phyloP scores from a whole-genome alignment of 2,888 invertebrate species.

The Coelopa pilipes region DNA sequence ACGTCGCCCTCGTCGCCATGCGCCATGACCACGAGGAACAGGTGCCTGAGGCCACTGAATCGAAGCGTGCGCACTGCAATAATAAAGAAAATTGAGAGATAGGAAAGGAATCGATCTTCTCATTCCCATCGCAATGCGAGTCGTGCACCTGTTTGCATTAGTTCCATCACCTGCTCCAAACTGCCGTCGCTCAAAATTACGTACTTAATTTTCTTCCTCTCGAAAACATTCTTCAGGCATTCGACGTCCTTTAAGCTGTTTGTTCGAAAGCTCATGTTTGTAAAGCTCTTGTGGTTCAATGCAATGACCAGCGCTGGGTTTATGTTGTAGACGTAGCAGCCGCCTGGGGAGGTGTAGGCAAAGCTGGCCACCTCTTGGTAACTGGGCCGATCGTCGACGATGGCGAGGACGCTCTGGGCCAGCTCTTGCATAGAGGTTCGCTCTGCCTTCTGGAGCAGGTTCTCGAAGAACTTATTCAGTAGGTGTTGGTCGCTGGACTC shows the following conservation, averaged over 20 bases:
- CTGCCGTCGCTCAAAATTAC: not conserved
- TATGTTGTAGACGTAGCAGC: not conserved
- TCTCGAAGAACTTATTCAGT: not conserved
- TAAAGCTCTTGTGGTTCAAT: conserved; percentile 6
- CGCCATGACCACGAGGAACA: conserved; percentile 17
- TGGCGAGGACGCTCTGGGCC: not conserved
- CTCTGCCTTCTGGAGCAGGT: not conserved
- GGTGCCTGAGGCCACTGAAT: conserved; percentile 3
- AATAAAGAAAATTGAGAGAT: not conserved
- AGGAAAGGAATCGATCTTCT: not conserved
- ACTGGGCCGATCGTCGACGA: too few relatives aligned
- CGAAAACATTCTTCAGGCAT: not conserved
- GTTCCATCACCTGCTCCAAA: conserved; percentile 1
- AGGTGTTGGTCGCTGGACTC: not conserved
- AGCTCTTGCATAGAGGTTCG: not conserved
- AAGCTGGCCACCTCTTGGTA: not conserved
- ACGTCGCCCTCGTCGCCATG: conserved; percentile 25
- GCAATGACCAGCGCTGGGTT: conserved; percentile 8
- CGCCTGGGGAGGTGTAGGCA: not conserved
- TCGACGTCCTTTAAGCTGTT: not conserved
- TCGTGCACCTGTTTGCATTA: conserved; percentile 4
- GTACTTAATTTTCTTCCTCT: conserved; percentile 13
- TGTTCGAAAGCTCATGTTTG: not conserved
- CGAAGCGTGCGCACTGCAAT: conserved; percentile 6
- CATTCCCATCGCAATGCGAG: too few relatives aligned